A percentile compares a stretch with the other conserved stretches of the same genome.
phyloP scores from a whole-genome alignment of 2,113 vertebrate genomes.

The Petrocephalus zakoni region DNA sequence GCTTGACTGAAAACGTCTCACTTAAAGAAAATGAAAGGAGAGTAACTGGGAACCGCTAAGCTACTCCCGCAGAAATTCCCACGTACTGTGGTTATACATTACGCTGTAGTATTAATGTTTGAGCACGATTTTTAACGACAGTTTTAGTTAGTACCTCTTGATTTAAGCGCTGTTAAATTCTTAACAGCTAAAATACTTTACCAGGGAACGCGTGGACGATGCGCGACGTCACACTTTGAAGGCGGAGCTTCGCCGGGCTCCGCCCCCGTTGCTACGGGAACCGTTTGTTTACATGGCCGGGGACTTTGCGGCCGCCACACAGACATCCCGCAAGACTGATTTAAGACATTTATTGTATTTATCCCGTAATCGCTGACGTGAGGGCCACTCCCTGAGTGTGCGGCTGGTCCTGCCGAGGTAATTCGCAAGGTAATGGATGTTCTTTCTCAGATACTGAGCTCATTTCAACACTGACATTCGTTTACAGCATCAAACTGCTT shows the following conservation, averaged over 20 bases:
- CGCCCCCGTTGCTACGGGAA: slow-evolving; percentile 36
- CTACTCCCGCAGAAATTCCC: too few species aligned
- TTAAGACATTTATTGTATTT: neutral
- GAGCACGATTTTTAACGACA: too few species aligned
- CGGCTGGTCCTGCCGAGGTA: neutral
- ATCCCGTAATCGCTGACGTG: neutral
- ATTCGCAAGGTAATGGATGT: neutral
- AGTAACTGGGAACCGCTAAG: too few species aligned
- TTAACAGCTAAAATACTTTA: neutral
- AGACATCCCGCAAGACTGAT: neutral
- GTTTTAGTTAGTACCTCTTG: neutral
- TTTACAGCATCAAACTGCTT: neutral
- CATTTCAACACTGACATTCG: neutral
- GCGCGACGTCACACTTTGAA: neutral
- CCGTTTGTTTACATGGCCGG: slow-evolving; percentile 34
- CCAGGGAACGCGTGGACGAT: neutral
- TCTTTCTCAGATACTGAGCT: neutral
- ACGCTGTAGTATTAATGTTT: too few species aligned
- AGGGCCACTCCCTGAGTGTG: neutral
- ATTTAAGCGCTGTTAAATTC: neutral
- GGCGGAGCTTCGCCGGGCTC: neutral
- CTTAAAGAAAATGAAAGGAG: too few species aligned
- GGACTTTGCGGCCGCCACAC: neutral
- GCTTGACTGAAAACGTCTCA: too few species aligned
- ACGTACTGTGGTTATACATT: too few species aligned